These are phyloP conservation scores for Falco biarmicus DNA, from an alignment of 2,797 vertebrate species.

Conservation along the genomic window DNA sequence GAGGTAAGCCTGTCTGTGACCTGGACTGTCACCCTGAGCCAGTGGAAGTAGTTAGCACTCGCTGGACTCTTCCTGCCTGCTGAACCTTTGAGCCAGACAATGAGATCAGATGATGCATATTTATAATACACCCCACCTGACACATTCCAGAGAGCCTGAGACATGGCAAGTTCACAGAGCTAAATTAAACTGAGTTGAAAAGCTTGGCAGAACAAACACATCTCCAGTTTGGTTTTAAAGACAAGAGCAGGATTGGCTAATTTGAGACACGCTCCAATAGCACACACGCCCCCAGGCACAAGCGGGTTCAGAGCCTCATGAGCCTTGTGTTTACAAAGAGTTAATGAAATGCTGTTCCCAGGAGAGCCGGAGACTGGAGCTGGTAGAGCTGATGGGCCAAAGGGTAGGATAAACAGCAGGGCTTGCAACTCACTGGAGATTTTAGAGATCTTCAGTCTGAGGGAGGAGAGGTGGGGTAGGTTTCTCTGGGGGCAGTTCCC, in stretches of 20 bases:
- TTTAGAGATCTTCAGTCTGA: neutral
- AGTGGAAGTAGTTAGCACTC: neutral
- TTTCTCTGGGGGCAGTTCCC: neutral
- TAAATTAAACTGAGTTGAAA: constrained; percentile 60
- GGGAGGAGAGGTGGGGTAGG: neutral
- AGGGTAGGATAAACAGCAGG: neutral
- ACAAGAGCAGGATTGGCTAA: constrained; percentile 9
- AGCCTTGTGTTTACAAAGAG: constrained; percentile 3
- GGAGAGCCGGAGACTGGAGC: neutral
- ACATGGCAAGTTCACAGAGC: constrained; percentile 31
- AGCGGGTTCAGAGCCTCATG: neutral
- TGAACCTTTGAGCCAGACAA: neutral
- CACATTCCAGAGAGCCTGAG: constrained; percentile 60
- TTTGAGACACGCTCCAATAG: neutral
- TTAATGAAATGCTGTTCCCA: neutral
- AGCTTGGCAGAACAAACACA: constrained; percentile 62
- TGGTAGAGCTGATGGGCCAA: neutral
- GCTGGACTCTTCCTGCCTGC: neutral
- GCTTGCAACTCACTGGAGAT: neutral
- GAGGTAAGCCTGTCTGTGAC: neutral
- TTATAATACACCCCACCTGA: constrained; percentile 57
- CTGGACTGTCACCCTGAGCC: neutral
- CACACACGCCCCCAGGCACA: neutral
- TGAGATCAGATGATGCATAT: constrained; percentile 41
- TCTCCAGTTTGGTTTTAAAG: neutral